Evolutionary conservation across 2,113 vertebrate species (phyloP).

Genomic region (Chlorodrepanis virens): DNA sequence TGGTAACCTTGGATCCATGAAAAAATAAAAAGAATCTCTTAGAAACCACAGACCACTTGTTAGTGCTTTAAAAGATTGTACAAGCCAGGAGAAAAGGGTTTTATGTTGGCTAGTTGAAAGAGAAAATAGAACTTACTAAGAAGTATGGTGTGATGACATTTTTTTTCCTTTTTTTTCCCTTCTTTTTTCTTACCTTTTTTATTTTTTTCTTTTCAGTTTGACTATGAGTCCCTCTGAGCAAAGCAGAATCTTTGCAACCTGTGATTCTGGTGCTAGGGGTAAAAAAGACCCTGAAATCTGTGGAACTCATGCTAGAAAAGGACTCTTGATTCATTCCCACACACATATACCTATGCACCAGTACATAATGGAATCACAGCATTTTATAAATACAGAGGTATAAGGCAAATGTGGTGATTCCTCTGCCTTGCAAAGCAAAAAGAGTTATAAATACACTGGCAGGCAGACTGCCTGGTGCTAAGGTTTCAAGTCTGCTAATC

Average conservation of each 20-base stretch:
- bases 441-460: fast-evolving
- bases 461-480: neutral
- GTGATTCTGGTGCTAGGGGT: neutral
- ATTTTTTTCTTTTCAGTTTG: neutral
- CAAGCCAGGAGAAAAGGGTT: constrained; percentile 51
- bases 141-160: constrained; percentile 26
- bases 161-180: neutral
- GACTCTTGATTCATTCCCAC: neutral
- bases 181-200: neutral
- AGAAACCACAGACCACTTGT: constrained; percentile 67
- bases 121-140: constrained; percentile 49
- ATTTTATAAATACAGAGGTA: neutral
- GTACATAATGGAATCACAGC: neutral
- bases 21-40: constrained; percentile 49
- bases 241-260: neutral
- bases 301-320: neutral
- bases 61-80: constrained; percentile 62
- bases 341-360: fast-evolving
- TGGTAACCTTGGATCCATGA: constrained; percentile 60
- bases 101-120: constrained; percentile 64
- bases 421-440: neutral
- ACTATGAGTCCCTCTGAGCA: neutral
- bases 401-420: neutral
- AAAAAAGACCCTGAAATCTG: neutral
- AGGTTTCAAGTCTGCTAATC: neutral